phyloP scores from a whole-genome alignment of 2,888 invertebrate species.

The Congeria kusceri region DNA sequence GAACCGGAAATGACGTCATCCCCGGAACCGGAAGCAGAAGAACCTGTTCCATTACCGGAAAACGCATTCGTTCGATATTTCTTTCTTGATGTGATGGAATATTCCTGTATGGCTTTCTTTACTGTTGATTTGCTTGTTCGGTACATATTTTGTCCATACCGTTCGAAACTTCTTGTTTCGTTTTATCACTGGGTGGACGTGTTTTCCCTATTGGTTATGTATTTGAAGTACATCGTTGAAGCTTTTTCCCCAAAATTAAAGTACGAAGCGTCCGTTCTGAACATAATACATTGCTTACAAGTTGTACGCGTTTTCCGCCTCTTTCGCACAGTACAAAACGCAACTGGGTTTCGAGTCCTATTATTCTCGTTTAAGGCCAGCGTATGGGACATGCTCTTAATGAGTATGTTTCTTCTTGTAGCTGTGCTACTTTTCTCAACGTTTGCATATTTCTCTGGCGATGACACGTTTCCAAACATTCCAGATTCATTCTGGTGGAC shows the following conservation, averaged over 20 bases:
- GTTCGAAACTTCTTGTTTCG: conserved; percentile 60
- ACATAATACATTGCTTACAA: conserved; percentile 72
- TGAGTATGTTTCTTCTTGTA: conserved; percentile 74
- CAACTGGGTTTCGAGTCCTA: conserved; percentile 77
- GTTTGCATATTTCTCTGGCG: conserved; percentile 75
- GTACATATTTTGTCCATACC: conserved; percentile 66
- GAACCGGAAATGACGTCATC: conserved; percentile 7
- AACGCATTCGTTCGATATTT: conserved; percentile 47
- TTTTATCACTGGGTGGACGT: conserved; percentile 74
- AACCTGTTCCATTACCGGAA: conserved; percentile 54
- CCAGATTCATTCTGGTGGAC: conserved; percentile 80
- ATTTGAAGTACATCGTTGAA: conserved; percentile 67
- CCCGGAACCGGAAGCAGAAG: conserved; percentile 20
- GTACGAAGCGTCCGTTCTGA: conserved; percentile 66
- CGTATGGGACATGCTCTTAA: conserved; percentile 73
- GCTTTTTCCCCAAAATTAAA: conserved; percentile 60
- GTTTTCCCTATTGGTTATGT: conserved; percentile 69
- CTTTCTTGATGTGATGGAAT: conserved; percentile 64
- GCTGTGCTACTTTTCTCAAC: conserved; percentile 77
- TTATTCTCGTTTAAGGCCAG: conserved; percentile 76
- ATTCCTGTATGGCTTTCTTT: conserved; percentile 68
- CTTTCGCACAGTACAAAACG: conserved; percentile 74
- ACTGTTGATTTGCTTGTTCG: conserved; percentile 73
- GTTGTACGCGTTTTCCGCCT: conserved; percentile 76
- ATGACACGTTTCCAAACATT: conserved; percentile 71